phyloP scores from a whole-genome alignment of 2,113 vertebrate species.

The Thamnaconus septentrionalis region DNA sequence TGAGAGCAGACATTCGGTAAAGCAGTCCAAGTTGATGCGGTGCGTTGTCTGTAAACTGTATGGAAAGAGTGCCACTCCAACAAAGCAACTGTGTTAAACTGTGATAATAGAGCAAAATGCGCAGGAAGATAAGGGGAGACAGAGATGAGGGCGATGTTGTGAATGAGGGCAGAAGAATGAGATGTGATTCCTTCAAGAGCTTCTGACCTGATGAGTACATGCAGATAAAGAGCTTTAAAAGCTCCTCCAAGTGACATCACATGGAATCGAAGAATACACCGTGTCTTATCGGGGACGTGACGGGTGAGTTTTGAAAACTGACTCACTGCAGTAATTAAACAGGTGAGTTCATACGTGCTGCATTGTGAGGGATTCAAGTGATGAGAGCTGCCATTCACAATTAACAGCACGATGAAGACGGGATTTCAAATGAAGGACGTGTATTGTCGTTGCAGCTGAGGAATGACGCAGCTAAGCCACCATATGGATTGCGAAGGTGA shows the following conservation, averaged over 20 bases:
- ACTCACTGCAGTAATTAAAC: background rate
- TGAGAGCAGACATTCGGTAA: too few species aligned
- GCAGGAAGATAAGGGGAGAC: conserved; percentile 44
- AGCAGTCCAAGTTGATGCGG: too few species aligned
- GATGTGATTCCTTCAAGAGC: conserved; percentile 54
- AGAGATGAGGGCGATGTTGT: conserved; percentile 27
- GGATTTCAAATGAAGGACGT: too few species aligned
- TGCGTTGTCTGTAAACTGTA: conserved; percentile 5
- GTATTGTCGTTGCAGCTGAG: background rate
- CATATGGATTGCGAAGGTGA: background rate
- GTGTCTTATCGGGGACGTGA: conserved; percentile 1
- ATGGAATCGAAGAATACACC: background rate
- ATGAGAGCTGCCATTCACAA: too few species aligned
- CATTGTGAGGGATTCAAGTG: too few species aligned
- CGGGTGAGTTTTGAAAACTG: background rate
- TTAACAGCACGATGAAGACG: too few species aligned
- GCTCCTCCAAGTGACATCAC: conserved; percentile 11
- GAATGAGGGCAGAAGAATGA: conserved; percentile 50
- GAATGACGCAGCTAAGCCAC: background rate
- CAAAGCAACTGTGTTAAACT: conserved; percentile 32
- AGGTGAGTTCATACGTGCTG: background rate
- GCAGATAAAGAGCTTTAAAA: conserved; percentile 31
- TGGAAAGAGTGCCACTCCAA: conserved; percentile 3
- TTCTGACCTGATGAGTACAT: conserved; percentile 23
- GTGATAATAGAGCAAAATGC: conserved; percentile 40